These are phyloP conservation scores for Lerema accius DNA, from an alignment of 1,140 invertebrate species.

Conservation along the genomic window DNA sequence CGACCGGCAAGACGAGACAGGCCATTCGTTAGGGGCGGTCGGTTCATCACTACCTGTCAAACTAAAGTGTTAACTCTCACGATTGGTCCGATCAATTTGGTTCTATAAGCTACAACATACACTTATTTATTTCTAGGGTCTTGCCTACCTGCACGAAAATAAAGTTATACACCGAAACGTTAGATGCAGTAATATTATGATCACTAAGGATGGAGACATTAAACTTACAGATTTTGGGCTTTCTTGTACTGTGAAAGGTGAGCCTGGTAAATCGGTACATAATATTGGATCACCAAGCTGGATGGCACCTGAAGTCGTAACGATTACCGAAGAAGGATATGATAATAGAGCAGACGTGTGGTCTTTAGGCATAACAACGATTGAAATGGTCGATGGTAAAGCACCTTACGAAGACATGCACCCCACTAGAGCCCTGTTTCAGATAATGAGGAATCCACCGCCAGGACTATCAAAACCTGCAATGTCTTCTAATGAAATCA, in stretches of 20 bases:
- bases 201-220: too few relatives aligned
- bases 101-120: not conserved
- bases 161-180: too few relatives aligned
- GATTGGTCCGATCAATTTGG: conserved; percentile 31
- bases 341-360: conserved; percentile 93
- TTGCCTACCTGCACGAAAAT: too few relatives aligned
- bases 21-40: conserved; percentile 61
- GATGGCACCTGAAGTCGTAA: conserved; percentile 94
- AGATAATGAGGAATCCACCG: conserved; percentile 94
- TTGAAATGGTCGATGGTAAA: conserved; percentile 94
- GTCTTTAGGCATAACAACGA: conserved; percentile 95
- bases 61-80: conserved; percentile 51
- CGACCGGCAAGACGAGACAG: conserved; percentile 23
- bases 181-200: too few relatives aligned
- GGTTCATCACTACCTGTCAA: conserved; percentile 62
- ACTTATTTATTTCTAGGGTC: too few relatives aligned
- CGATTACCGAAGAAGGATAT: conserved; percentile 81
- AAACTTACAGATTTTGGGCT: too few relatives aligned
- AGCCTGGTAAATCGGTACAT: too few relatives aligned
- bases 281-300: conserved; percentile 95
- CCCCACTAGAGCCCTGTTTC: conserved; percentile 92
- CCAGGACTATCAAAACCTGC: conserved; percentile 88
- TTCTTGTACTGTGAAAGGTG: too few relatives aligned
- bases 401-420: conserved; percentile 94
- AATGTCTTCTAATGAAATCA: conserved; percentile 91